Percentiles rank a stretch among this genome's conserved stretches.
These are phyloP conservation scores for Enteromius fasciolatus DNA, from an alignment of 2,797 vertebrate genomes.

Conservation along the genomic window DNA sequence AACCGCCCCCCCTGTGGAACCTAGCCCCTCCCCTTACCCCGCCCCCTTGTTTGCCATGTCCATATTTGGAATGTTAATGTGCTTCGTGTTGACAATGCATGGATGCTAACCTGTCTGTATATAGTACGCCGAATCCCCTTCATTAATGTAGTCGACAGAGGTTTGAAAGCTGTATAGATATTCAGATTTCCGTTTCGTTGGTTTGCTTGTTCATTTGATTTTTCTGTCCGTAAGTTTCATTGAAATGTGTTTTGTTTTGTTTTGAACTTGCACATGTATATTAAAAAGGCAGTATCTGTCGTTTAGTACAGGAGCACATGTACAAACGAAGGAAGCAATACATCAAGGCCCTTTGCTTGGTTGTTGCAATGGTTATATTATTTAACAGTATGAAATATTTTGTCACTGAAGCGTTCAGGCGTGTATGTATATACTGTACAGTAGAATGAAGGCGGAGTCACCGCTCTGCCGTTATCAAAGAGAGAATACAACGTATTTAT, in stretches of 20 bases:
- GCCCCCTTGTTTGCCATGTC: slow-evolving; percentile 67
- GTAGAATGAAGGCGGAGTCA: slow-evolving; percentile 71
- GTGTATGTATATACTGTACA: slow-evolving; percentile 84
- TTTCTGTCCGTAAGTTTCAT: slow-evolving; percentile 46
- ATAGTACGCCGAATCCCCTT: slow-evolving; percentile 83
- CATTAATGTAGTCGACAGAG: slow-evolving; percentile 71
- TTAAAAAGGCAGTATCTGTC: slow-evolving; percentile 83
- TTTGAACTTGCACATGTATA: slow-evolving; percentile 73
- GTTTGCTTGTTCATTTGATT: slow-evolving; percentile 51
- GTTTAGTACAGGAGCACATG: slow-evolving; percentile 66
- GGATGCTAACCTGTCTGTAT: slow-evolving; percentile 93
- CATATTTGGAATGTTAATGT: slow-evolving; percentile 92
- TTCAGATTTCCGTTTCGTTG: slow-evolving; percentile 62
- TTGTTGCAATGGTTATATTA: slow-evolving; percentile 78
- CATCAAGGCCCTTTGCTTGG: slow-evolving; percentile 72
- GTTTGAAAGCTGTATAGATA: slow-evolving; percentile 80
- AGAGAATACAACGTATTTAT: slow-evolving; percentile 81
- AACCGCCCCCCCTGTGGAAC: slow-evolving; percentile 31
- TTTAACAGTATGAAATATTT: slow-evolving; percentile 76
- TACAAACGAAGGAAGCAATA: slow-evolving; percentile 52
- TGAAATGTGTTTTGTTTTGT: slow-evolving; percentile 52
- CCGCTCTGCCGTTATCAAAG: slow-evolving; percentile 65
- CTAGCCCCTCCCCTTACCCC: slow-evolving; percentile 17
- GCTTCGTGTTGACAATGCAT: slow-evolving; percentile 96
- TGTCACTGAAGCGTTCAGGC: slow-evolving; percentile 74